Conservation (phyloP, 2,888 invertebrate species). For the Drosophila atroscutellata region DNA sequence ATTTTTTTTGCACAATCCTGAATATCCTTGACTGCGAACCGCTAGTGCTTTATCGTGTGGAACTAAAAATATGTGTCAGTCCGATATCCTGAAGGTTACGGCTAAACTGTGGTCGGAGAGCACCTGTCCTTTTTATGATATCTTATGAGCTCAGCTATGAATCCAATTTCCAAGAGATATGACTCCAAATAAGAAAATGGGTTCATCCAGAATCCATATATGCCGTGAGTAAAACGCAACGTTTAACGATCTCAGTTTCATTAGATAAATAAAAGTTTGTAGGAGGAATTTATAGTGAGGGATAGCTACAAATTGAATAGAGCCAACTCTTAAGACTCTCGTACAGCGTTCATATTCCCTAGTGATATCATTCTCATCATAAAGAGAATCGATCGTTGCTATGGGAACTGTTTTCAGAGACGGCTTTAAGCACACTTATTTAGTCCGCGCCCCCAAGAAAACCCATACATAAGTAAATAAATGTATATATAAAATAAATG, state of each 20-base stretch:
- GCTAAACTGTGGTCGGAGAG: background rate
- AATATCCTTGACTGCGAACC: too few relatives aligned
- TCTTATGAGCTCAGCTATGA: background rate
- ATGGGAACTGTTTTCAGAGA: background rate
- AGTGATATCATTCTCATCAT: background rate
- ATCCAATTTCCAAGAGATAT: background rate
- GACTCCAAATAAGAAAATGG: background rate
- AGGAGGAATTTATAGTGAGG: background rate
- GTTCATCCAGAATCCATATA: background rate
- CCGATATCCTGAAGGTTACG: background rate
- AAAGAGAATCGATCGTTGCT: background rate
- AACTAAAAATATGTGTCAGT: background rate
- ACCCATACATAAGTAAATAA: background rate
- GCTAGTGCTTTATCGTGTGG: too few relatives aligned
- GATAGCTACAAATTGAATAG: background rate
- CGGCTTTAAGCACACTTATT: background rate
- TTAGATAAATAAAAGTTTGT: background rate
- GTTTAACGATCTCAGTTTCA: background rate
- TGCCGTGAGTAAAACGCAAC: background rate
- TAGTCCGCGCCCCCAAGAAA: background rate
- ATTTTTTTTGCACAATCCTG: too few relatives aligned
- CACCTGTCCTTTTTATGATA: background rate
- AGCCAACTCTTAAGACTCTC: background rate
- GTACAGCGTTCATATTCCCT: background rate
- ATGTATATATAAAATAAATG: conserved; percentile 4